Base-by-base conservation (phyloP, 2,888 invertebrate species). In the Saturnia pavonia region DNA sequence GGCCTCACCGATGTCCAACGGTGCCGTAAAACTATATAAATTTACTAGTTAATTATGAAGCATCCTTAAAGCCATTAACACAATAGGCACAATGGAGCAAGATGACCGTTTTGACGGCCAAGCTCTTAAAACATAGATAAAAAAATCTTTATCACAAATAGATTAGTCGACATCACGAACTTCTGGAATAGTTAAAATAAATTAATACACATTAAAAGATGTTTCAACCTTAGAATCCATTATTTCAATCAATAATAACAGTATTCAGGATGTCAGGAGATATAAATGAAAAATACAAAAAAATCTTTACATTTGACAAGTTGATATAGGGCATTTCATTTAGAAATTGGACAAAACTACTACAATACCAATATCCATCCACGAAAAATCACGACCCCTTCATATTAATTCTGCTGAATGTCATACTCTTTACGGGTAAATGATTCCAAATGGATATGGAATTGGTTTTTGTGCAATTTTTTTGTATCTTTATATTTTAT, bases 401-500 rank as follows among this genome's bases (percentile, higher is more conserved):
- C 81, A 85, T 85, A 88, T 90, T 91, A 91, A 92, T 91, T 91
- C 85, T 85, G 84, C 85, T 87, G 87, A 86, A 88, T 88, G 89
- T 89, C 89, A 90, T 89, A 88, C 87, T 91, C 88, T 88, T 88
- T 87, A 83, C 90, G 88, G 88, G 85, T 89, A 90, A 88, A 81
- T 87, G 90, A 84, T 83, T 77, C 81, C 83, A 84, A 91, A 91
- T 68, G 68, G 63, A 63, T 68, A 68, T 65, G 34, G 51, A 60
- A 68, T 68, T 70, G 68, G 68, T 60, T 68, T 71, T 65, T 68
- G 91, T 25, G 9, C 91, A 86, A 91, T 91, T 90, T 88, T 91
- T 89, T 88, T n/a, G n/a, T 82, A 88, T 84, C 84, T 85, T 76
- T 73, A 57, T 57, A 57, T 25, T 12, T 57, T 27, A 57, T 57